These are phyloP conservation scores for Pandion haliaetus DNA, from an alignment of 2,113 vertebrate genomes.

Conservation along the genomic window DNA sequence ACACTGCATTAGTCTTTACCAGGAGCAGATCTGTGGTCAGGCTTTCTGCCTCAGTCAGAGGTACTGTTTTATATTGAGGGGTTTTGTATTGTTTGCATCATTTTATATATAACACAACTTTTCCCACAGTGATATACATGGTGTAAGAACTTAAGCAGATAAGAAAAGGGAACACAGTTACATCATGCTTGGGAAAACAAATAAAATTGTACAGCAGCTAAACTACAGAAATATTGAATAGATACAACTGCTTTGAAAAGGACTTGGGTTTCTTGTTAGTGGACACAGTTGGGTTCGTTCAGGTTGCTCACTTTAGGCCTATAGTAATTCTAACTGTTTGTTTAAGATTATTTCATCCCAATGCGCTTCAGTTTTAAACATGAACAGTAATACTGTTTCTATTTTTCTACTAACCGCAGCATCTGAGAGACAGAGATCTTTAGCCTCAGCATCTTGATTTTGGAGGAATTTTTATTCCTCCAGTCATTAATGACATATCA, in stretches of 20 bases:
- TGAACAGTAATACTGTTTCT: not conserved
- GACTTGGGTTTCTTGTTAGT: not conserved
- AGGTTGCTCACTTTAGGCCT: not conserved
- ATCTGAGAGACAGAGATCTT: not conserved
- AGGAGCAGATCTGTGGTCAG: not conserved
- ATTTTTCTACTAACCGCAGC: not conserved
- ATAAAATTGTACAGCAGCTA: not conserved
- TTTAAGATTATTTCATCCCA: not conserved
- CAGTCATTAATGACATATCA: not conserved
- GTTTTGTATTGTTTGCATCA: not conserved
- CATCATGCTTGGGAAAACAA: not conserved
- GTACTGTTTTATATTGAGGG: not conserved
- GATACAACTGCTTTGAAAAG: not conserved
- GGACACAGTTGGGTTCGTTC: not conserved
- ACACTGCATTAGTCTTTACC: not conserved
- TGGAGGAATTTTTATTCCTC: not conserved
- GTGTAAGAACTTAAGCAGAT: not conserved
- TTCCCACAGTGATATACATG: not conserved
- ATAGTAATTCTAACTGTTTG: not conserved
- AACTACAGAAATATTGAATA: not conserved
- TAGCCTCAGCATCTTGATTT: not conserved
- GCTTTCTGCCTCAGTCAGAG: not conserved
- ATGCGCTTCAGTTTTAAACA: not conserved
- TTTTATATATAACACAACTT: accelerated
- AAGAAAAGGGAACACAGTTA: not conserved